Conservation (phyloP, 2,113 vertebrate genomes). For the Entelurus aequoreus region DNA sequence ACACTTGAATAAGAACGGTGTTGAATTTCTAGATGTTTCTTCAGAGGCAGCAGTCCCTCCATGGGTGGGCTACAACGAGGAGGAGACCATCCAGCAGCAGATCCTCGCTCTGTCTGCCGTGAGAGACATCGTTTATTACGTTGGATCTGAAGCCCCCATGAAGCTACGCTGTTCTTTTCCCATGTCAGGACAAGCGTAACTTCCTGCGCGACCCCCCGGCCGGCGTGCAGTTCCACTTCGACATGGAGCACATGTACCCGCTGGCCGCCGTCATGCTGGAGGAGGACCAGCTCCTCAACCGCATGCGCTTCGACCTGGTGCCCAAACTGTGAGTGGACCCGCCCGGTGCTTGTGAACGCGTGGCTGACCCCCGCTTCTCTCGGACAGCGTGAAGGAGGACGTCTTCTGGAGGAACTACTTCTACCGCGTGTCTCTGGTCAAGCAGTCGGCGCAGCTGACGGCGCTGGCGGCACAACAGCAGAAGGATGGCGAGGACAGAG, state of each 20-base stretch:
- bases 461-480: slow-evolving; percentile 86
- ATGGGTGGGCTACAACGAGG: slow-evolving; percentile 95
- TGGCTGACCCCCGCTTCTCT: slow-evolving; percentile 13
- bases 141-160: not conserved
- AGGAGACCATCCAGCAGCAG: slow-evolving; percentile 96
- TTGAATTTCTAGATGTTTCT: not conserved
- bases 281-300: slow-evolving; percentile 63
- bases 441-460: slow-evolving; percentile 95
- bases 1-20: not conserved
- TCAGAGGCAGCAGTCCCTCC: slow-evolving; percentile 89
- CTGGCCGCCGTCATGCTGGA: slow-evolving; percentile 65
- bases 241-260: slow-evolving; percentile 67
- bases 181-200: slow-evolving; percentile 61
- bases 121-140: slow-evolving; percentile 47
- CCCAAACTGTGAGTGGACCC: slow-evolving; percentile 57
- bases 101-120: slow-evolving; percentile 94
- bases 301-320: slow-evolving; percentile 68
- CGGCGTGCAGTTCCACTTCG: slow-evolving; percentile 65
- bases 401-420: slow-evolving; percentile 99
- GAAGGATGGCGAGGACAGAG: slow-evolving; percentile 52
- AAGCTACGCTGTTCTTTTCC: not conserved
- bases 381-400: slow-evolving; percentile 88
- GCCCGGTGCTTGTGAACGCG: too few species aligned
- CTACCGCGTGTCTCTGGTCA: slow-evolving; percentile 93
- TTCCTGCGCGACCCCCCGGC: slow-evolving; percentile 64